phyloP scores from a whole-genome alignment of 1,140 invertebrate genomes.

The Mamestra configurata region DNA sequence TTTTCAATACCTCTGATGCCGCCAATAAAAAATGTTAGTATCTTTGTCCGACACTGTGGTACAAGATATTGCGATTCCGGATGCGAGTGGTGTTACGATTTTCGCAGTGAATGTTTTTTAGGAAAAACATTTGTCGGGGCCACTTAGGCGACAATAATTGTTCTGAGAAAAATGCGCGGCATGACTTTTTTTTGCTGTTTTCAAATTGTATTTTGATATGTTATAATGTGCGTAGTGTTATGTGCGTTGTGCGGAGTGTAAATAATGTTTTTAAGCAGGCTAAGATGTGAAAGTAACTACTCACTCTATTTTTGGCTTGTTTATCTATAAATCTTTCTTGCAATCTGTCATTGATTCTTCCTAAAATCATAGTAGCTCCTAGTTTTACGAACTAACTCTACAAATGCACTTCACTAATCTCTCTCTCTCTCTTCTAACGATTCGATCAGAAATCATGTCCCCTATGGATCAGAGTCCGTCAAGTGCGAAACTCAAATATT shows the following conservation, averaged over 20 bases:
- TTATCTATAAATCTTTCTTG: too few species aligned
- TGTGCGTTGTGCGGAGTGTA: neutral
- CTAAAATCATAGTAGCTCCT: neutral
- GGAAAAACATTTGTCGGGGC: constrained; percentile 15
- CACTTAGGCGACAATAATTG: constrained; percentile 17
- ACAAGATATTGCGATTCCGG: constrained; percentile 31
- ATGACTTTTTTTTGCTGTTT: constrained; percentile 21
- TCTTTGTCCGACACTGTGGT: constrained; percentile 39
- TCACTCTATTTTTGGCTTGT: too few species aligned
- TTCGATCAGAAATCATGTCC: constrained; percentile 31
- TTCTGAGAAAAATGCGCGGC: neutral
- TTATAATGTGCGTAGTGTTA: neutral
- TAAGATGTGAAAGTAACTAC: neutral
- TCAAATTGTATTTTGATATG: constrained; percentile 37
- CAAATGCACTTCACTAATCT: neutral
- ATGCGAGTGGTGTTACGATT: constrained; percentile 43
- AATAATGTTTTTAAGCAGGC: neutral
- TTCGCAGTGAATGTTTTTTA: constrained; percentile 34
- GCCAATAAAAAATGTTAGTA: constrained; percentile 51
- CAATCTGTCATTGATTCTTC: too few species aligned
- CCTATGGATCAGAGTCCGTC: constrained; percentile 58
- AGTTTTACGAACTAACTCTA: neutral
- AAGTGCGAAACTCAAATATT: constrained; percentile 79
- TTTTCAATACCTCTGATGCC: constrained; percentile 45
- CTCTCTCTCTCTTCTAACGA: neutral